These are phyloP conservation scores for Helicoverpa assulta DNA, from an alignment of 2,888 invertebrate genomes.

Conservation along the genomic window DNA sequence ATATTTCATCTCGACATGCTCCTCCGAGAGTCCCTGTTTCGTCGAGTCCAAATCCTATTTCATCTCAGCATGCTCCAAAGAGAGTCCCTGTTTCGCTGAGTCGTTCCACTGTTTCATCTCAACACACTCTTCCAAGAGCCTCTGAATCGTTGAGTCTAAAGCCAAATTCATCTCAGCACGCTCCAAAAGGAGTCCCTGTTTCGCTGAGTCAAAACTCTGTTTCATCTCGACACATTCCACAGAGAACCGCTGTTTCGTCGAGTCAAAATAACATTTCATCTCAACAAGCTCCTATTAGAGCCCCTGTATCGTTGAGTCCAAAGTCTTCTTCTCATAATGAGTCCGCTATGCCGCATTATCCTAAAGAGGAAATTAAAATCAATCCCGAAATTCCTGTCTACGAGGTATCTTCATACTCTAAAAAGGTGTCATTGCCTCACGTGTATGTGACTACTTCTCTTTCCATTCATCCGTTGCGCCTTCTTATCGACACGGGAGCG, in stretches of 20 bases:
- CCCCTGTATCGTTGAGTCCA: too few relatives aligned
- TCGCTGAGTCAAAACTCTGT: too few relatives aligned
- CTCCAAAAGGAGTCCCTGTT: neutral
- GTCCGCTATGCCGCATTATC: neutral
- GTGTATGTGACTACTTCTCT: too few relatives aligned
- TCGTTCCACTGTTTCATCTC: neutral
- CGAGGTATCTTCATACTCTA: constrained; percentile 14
- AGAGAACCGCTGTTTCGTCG: too few relatives aligned
- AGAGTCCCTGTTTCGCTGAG: constrained; percentile 5
- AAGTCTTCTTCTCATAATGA: neutral
- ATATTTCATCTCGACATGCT: constrained; percentile 2
- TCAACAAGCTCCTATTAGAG: too few relatives aligned
- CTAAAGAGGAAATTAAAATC: neutral
- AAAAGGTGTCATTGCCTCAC: too few relatives aligned
- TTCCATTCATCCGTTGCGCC: too few relatives aligned
- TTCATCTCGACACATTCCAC: too few relatives aligned
- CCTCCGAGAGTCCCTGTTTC: constrained; percentile 1
- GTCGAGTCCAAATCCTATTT: constrained; percentile 3
- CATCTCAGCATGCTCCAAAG: neutral
- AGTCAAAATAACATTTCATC: too few relatives aligned
- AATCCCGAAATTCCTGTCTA: constrained; percentile 2
- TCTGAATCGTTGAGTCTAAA: neutral
- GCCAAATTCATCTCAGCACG: neutral
- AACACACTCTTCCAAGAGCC: neutral
- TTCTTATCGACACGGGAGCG: too few relatives aligned